Percentiles rank a stretch among this genome's conserved stretches.
These are phyloP conservation scores for Myotis brandtii DNA, from an alignment of 2,113 vertebrate genomes.

Conservation along the genomic window DNA sequence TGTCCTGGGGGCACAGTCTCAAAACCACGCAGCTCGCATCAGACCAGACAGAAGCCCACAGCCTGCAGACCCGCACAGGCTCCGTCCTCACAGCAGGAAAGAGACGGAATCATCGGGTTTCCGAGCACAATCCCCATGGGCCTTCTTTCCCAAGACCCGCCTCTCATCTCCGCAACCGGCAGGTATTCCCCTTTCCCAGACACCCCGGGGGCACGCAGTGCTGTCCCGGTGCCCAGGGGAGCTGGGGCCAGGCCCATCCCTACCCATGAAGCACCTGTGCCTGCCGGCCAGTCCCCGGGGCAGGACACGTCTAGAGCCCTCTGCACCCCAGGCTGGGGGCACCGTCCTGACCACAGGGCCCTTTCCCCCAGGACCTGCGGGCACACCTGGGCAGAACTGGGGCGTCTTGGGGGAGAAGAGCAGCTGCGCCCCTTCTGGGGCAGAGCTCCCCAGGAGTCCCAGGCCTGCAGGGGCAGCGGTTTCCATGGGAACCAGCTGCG, in stretches of 20 bases:
- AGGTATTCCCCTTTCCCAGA: not conserved
- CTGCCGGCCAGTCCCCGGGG: not conserved
- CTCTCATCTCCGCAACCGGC: not conserved
- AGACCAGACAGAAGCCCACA: too few species aligned
- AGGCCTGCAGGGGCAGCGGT: not conserved
- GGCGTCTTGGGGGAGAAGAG: rapidly evolving
- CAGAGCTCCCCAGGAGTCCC: not conserved
- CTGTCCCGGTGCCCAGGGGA: not conserved
- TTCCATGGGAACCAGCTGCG: not conserved
- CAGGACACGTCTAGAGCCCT: not conserved
- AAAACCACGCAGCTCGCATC: not conserved
- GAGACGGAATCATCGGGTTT: rapidly evolving
- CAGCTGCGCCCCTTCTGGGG: not conserved
- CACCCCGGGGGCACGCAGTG: not conserved
- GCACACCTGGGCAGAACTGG: not conserved
- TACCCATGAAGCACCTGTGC: not conserved
- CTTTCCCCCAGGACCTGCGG: not conserved
- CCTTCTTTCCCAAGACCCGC: not conserved
- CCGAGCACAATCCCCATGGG: not conserved
- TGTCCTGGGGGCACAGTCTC: not conserved
- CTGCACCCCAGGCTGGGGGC: not conserved
- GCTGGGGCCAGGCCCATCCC: not conserved
- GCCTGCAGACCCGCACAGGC: not conserved
- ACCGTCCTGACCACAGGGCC: rapidly evolving
- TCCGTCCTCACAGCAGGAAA: too few species aligned